These are phyloP conservation scores for Drosophila fulvimacula DNA, from an alignment of 2,888 invertebrate species.

Conservation along the genomic window DNA sequence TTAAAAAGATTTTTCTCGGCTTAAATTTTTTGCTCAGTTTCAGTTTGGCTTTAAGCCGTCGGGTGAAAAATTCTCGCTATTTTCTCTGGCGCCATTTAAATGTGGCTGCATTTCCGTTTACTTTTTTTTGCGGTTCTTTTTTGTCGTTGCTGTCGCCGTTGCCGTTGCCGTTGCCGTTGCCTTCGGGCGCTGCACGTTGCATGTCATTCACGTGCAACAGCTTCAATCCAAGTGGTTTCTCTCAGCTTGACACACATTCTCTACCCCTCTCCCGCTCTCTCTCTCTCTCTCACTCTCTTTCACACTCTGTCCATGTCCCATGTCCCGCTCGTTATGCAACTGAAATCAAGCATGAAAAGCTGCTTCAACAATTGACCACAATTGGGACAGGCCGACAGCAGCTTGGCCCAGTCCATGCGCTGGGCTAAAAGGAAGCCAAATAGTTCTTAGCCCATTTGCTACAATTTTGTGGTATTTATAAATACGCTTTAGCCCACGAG, in stretches of 20 bases:
- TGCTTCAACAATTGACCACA: constrained; percentile 74
- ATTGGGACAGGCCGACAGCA: constrained; percentile 64
- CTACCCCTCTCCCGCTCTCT: constrained; percentile 20
- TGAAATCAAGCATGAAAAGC: constrained; percentile 66
- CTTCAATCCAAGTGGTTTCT: not conserved
- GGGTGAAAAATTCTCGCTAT: constrained; percentile 7
- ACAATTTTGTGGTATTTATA: constrained; percentile 60
- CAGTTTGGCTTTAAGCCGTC: constrained; percentile 1
- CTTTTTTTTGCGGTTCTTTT: constrained; percentile 20
- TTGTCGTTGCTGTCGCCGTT: too few relatives aligned
- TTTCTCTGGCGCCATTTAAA: constrained; percentile 55
- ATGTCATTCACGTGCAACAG: constrained; percentile 42
- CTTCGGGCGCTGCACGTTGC: constrained; percentile 36
- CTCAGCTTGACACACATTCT: constrained; percentile 63
- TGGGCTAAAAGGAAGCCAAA: constrained; percentile 67
- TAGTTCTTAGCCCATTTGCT: constrained; percentile 77
- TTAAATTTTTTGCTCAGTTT: constrained; percentile 13
- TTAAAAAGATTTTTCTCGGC: not conserved
- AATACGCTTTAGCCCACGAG: constrained; percentile 34
- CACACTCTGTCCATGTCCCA: constrained; percentile 26
- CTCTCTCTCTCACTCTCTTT: constrained; percentile 20
- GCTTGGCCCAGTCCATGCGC: constrained; percentile 31
- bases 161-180: constrained; percentile 34
- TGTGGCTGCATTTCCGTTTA: constrained; percentile 56
- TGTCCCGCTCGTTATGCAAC: constrained; percentile 65